Base-by-base conservation (phyloP, 2,797 vertebrate genomes). In the Buphagus erythrorhynchus region DNA sequence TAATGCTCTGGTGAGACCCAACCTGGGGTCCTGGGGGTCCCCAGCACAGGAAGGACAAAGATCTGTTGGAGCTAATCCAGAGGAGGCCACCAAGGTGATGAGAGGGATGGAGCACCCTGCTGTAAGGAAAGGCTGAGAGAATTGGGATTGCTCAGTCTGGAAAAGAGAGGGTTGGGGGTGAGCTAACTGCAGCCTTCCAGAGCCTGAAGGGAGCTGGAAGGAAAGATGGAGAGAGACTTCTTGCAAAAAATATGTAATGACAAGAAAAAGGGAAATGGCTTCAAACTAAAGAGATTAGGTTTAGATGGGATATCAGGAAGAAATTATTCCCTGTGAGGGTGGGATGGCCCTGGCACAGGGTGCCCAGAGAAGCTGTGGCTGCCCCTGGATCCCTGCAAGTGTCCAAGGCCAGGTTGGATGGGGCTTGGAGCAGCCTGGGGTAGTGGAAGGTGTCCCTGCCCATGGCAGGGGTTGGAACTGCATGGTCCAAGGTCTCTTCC, bases 391-490 rank as follows among this genome's bases (percentile, higher is more conserved):
- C 16, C 29, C 6, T 75, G 55, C 11, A 36, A 48, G 26, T 25
- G 25, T 36, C 22, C 31, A 19, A 48, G 19, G 6, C 5, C 16
- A 38, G 5, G 19, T 0, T 49, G 63, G 62, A 48, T 0, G 0
- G 16, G 28, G 16, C 19, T 62, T 15, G 14, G 19, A 76, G n/a
- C 5, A 18, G 0, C 20, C 5, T 26, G 49, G 8, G 15, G 4
- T 1, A 22, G 20, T 22, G n/a, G 8, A 13, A 57, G 4, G 0
- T 26, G 22, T 25, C 16, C 16, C 26, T 61, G 18, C 5, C 19
- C 48, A 21, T 29, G 16, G n/a, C 11, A n/a, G 31, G 5, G 2
- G 5, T 2, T 43, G 22, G 31, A 25, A 21, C 5, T 29, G 17
- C 8, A 9, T 49, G 57, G 6, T 57, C 49, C 21, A 38, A 63